Evolutionary conservation across 2,113 vertebrate genomes (phyloP).

Genomic region (Mionectes macconnelli): DNA sequence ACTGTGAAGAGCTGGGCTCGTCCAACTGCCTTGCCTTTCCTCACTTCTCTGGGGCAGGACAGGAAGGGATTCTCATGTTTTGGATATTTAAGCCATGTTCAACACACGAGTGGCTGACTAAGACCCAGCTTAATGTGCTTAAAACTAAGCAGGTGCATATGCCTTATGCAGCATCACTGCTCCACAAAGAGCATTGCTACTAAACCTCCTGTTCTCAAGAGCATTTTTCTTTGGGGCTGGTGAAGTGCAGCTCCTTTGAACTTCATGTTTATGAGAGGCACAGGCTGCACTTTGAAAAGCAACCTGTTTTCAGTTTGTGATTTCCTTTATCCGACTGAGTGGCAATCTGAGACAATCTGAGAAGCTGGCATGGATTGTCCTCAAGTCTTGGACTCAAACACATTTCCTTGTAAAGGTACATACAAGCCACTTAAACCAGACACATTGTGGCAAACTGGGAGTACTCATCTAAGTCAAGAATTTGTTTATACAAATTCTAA

Average conservation of each 20-base stretch:
- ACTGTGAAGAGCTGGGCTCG: not conserved
- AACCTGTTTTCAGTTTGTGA: conserved; percentile 20
- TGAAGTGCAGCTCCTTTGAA: not conserved
- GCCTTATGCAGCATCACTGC: not conserved
- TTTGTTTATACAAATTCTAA: conserved; percentile 33
- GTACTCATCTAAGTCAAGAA: not conserved
- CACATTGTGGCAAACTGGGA: not conserved
- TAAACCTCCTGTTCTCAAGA: not conserved
- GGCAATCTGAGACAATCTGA: conserved; percentile 27
- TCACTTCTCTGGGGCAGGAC: fast-evolving
- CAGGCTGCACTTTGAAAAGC: not conserved
- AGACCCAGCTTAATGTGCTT: not conserved
- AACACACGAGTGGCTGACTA: not conserved
- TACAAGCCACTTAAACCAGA: not conserved
- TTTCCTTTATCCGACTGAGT: conserved; percentile 19
- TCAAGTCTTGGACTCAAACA: not conserved
- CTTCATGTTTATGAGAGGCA: not conserved
- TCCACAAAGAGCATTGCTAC: not conserved
- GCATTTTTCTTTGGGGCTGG: not conserved
- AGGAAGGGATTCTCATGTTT: not conserved
- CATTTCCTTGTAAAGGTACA: conserved; percentile 12
- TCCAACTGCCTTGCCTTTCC: not conserved
- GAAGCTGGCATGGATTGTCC: not conserved
- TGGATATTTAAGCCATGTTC: not conserved
- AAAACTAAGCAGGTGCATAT: not conserved